phyloP scores from a whole-genome alignment of 2,888 invertebrate genomes.

The Cephus pulcher region DNA sequence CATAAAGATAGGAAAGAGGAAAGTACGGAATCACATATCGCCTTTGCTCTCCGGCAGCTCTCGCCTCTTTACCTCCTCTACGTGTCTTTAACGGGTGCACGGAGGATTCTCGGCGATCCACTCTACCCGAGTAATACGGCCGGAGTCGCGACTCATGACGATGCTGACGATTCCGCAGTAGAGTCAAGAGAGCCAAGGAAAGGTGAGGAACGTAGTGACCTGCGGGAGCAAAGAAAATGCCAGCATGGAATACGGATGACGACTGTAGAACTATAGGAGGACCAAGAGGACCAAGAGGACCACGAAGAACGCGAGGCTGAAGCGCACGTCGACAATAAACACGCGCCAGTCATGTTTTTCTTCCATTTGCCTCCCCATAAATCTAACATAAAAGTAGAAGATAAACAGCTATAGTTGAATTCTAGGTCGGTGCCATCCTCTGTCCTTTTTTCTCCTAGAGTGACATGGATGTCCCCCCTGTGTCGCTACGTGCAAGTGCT shows the following conservation, averaged over 20 bases:
- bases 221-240: slow-evolving; percentile 10
- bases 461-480: neutral
- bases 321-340: slow-evolving; percentile 60
- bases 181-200: slow-evolving; percentile 2
- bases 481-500: neutral
- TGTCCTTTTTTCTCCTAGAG: neutral
- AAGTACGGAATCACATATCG: slow-evolving; percentile 12
- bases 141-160: neutral
- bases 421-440: slow-evolving; percentile 3
- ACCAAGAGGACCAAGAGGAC: slow-evolving; percentile 16
- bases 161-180: neutral
- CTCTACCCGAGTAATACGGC: neutral
- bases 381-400: slow-evolving; percentile 57
- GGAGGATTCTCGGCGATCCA: neutral
- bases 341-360: slow-evolving; percentile 57
- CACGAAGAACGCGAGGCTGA: slow-evolving; percentile 10
- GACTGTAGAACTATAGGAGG: slow-evolving; percentile 12
- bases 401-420: slow-evolving; percentile 28
- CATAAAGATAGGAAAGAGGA: neutral
- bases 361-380: slow-evolving; percentile 63
- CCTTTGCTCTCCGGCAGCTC: neutral
- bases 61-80: slow-evolving; percentile 1
- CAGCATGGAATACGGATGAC: neutral
- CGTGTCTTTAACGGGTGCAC: neutral
- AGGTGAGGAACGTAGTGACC: slow-evolving; percentile 9